phyloP scores from a whole-genome alignment of 2,888 invertebrate species.

The Eupithecia subfuscata region DNA sequence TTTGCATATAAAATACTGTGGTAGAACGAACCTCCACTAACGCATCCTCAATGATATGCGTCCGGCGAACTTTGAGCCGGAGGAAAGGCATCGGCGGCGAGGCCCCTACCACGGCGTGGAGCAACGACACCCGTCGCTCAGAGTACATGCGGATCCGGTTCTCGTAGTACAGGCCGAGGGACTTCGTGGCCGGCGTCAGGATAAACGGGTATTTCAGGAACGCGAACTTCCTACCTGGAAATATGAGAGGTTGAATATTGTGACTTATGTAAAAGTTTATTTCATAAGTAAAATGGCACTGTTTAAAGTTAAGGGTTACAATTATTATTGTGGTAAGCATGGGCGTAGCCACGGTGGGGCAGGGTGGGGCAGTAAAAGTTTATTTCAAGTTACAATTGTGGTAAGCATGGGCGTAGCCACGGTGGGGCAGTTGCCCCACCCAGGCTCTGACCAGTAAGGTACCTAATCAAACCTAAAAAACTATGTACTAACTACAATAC shows the following conservation, averaged over 20 bases:
- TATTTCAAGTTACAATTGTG: no score
- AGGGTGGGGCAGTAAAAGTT: no score
- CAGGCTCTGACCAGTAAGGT: no score
- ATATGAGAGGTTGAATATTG: background rate
- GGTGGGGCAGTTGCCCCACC: no score
- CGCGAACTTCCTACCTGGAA: conserved; percentile 88
- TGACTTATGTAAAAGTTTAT: background rate
- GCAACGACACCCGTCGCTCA: conserved; percentile 93
- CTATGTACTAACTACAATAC: no score
- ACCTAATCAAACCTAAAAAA: no score
- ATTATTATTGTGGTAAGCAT: no score
- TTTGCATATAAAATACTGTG: no score
- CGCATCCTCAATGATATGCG: conserved; percentile 96
- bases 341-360: no score
- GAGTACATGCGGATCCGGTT: conserved; percentile 97
- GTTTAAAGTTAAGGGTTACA: no score
- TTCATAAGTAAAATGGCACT: no score
- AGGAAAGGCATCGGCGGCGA: conserved; percentile 93
- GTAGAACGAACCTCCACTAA: conserved; percentile 89
- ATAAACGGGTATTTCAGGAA: conserved; percentile 96
- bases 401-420: no score
- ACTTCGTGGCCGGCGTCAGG: conserved; percentile 95
- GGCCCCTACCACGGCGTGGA: conserved; percentile 93
- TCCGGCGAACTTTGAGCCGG: conserved; percentile 91
- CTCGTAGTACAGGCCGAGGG: conserved; percentile 95